Percentiles rank a stretch among this genome's conserved stretches.
Evolutionary conservation across 2,113 vertebrate species (phyloP).

Genomic region (Petroica traversi): DNA sequence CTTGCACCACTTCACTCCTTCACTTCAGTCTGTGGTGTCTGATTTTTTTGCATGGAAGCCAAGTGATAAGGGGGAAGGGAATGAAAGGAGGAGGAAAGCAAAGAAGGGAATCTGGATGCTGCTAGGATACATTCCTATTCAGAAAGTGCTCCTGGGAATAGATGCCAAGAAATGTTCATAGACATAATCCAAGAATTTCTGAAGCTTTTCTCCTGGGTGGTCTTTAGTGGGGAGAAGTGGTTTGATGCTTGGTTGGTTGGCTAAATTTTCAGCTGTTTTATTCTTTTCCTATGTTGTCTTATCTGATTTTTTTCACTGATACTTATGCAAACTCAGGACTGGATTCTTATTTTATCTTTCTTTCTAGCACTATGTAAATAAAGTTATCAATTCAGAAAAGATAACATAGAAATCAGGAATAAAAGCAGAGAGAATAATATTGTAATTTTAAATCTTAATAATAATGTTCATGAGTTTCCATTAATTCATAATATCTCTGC

Average conservation of each 20-base stretch:
- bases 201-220: not conserved
- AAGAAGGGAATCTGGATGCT: not conserved
- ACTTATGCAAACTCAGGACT: not conserved
- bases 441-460: not conserved
- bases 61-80: not conserved
- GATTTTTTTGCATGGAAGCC: not conserved
- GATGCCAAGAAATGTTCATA: not conserved
- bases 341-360: not conserved
- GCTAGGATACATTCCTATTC: not conserved
- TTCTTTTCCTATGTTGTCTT: not conserved
- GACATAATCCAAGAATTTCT: not conserved
- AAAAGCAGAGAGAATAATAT: not conserved
- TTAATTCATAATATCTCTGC: not conserved
- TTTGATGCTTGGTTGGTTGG: not conserved
- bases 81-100: not conserved
- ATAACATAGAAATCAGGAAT: not conserved
- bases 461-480: not conserved
- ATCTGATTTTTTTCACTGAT: not conserved
- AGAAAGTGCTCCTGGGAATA: not conserved
- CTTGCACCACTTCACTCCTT: not conserved
- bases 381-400: not conserved
- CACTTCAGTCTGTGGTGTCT: not conserved
- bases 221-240: accelerated
- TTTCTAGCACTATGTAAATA: not conserved
- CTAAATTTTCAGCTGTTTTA: not conserved